A percentile compares a stretch with the other conserved stretches of the same genome.
phyloP scores from a whole-genome alignment of 2,888 invertebrate genomes.

The Sphaerophoria taeniata region DNA sequence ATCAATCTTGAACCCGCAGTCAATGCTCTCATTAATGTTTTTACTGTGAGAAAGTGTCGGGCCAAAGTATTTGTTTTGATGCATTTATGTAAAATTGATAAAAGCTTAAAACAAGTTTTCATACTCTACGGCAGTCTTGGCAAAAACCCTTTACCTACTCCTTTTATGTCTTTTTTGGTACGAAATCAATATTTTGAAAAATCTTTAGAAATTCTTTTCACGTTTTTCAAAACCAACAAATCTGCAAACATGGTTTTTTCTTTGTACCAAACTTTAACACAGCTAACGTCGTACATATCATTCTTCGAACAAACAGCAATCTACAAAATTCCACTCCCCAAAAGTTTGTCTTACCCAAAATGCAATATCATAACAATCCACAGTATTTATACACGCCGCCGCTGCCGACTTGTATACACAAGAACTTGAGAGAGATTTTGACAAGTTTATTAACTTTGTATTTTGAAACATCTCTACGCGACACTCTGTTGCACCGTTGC shows the following conservation, averaged over 20 bases:
- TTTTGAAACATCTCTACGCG: constrained; percentile 64
- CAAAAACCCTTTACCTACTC: too few species aligned
- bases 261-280: neutral
- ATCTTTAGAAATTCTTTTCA: constrained; percentile 53
- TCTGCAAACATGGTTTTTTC: constrained; percentile 3
- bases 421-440: constrained; percentile 65
- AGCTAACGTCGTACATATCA: neutral
- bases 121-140: too few species aligned
- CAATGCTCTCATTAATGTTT: too few species aligned
- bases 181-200: constrained; percentile 19
- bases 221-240: constrained; percentile 32
- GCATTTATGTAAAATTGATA: too few species aligned
- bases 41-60: too few species aligned
- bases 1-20: too few species aligned
- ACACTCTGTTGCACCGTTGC: constrained; percentile 73
- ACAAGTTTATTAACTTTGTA: constrained; percentile 74
- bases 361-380: constrained; percentile 65
- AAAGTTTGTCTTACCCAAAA: constrained; percentile 4
- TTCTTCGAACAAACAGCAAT: neutral
- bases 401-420: constrained; percentile 14
- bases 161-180: neutral
- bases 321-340: constrained; percentile 2
- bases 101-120: too few species aligned
- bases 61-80: too few species aligned
- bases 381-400: constrained; percentile 61